Evolutionary conservation across 2,113 vertebrate genomes (phyloP), one percentile per base, ranked within the genome.

Genomic region (Melanotaenia duboulayi): DNA sequence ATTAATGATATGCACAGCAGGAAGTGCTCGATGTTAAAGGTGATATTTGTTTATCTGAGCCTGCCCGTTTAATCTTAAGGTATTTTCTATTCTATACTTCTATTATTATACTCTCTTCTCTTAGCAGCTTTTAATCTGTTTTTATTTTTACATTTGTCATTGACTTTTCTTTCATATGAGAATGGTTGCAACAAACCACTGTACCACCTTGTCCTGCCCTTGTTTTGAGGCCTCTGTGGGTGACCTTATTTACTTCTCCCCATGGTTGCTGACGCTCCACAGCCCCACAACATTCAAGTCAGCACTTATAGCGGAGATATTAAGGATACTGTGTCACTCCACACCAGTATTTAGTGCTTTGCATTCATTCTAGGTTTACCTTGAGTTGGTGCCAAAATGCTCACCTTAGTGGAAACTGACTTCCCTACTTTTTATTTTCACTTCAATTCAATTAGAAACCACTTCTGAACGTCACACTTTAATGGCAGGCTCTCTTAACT

Each of bases 21-120:
- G 64, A 62, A 24, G 61, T 69, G 46, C 75, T 82, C 82, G 50
- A 71, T 79, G 81, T 90, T 86, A 71, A 80, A 65, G 64, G 65
- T 61, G 51, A 19, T 35, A 24, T 69, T 76, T 73, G 68, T 80
- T 71, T 64, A 58, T 23, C 28, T 59, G 28, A 61, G 35, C 35
- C 50, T 55, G 62, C 74, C 63, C 37, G 2, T 54, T 85, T 16
- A 2, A 42, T 80, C 66, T 40, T 2, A 28, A 79, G 71, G 69
- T 78, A 25, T 14, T 32, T 75, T 35, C 23, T 65, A 28, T 24
- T n/a, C 16, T 22, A 5, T 11, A 48, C 46, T 35, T 75, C 42
- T 32, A n/a, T n/a, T n/a, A n/a, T n/a, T n/a, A n/a, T n/a, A n/a
- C n/a, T n/a, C n/a, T 42, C 40, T 42, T 48, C 4, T 48, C 44